These are phyloP conservation scores for Dicrostonyx torquatus DNA, from an alignment of 2,797 vertebrate species.

Conservation along the genomic window DNA sequence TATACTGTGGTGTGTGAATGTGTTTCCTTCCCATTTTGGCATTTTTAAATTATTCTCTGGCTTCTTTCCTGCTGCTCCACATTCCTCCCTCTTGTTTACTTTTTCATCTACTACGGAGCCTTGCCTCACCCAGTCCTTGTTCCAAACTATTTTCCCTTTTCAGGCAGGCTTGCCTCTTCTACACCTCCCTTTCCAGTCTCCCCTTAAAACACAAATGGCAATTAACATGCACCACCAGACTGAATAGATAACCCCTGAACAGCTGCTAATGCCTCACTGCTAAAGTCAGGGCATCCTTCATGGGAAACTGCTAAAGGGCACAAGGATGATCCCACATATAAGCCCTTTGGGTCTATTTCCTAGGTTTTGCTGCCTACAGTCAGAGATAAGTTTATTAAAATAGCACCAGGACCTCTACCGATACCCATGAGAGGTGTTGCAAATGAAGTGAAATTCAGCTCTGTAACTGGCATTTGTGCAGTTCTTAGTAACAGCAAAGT, in stretches of 20 bases:
- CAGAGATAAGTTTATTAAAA: constrained; percentile 48
- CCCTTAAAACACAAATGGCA: constrained; percentile 34
- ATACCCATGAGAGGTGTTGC: not conserved
- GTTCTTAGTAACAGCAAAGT: not conserved
- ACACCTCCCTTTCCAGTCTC: not conserved
- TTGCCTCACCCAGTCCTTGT: not conserved
- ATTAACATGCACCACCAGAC: not conserved
- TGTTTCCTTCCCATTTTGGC: not conserved
- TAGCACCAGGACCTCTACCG: not conserved
- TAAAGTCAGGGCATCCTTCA: not conserved
- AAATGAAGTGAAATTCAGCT: not conserved
- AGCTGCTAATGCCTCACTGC: not conserved
- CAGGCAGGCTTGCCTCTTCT: not conserved
- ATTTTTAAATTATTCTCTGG: constrained; percentile 29
- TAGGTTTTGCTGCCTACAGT: not conserved
- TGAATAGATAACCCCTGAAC: constrained; percentile 5
- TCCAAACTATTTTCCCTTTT: not conserved
- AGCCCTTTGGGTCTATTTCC: constrained; percentile 13
- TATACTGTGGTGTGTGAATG: not conserved
- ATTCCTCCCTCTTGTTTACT: not conserved
- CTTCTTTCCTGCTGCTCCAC: not conserved
- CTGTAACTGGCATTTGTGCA: not conserved
- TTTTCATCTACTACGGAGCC: not conserved
- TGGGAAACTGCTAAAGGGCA: not conserved
- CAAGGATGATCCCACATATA: not conserved